These are phyloP conservation scores for Ceryle rudis DNA, from an alignment of 2,797 vertebrate genomes.

Conservation along the genomic window DNA sequence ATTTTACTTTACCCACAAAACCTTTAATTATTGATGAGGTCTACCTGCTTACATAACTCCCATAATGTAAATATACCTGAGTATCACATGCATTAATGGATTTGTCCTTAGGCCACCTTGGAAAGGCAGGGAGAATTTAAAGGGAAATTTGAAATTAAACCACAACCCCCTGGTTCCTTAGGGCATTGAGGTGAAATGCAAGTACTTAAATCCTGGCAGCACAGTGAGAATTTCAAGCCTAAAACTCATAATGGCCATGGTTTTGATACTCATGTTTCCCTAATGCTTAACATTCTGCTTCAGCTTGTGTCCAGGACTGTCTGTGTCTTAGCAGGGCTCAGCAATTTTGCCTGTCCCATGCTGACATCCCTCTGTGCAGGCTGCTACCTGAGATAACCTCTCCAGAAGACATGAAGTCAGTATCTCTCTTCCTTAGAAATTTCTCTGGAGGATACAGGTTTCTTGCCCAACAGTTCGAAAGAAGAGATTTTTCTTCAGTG, in stretches of 20 bases:
- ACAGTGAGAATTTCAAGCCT: not conserved
- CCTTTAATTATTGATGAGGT: conserved; percentile 33
- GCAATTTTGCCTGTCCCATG: not conserved
- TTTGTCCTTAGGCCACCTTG: conserved; percentile 55
- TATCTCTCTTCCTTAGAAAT: not conserved
- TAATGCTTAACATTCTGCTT: not conserved
- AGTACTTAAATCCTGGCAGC: not conserved
- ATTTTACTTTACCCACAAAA: not conserved
- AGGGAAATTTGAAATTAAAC: conserved; percentile 29
- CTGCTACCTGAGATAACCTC: conserved; percentile 11
- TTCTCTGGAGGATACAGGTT: not conserved
- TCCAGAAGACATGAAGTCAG: not conserved
- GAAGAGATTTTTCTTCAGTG: not conserved
- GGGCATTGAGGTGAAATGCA: not conserved
- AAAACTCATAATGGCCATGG: not conserved
- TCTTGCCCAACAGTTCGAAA: not conserved
- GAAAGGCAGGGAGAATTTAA: conserved; percentile 5
- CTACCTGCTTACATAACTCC: conserved; percentile 13
- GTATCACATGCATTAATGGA: conserved; percentile 1
- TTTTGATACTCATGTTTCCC: not conserved
- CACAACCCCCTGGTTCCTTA: not conserved
- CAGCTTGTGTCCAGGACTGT: not conserved
- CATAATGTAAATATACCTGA: conserved; percentile 4
- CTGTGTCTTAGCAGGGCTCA: not conserved
- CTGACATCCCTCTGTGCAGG: not conserved